Conservation (phyloP, 2,888 invertebrate genomes). For the Luffia ferchaultella region DNA sequence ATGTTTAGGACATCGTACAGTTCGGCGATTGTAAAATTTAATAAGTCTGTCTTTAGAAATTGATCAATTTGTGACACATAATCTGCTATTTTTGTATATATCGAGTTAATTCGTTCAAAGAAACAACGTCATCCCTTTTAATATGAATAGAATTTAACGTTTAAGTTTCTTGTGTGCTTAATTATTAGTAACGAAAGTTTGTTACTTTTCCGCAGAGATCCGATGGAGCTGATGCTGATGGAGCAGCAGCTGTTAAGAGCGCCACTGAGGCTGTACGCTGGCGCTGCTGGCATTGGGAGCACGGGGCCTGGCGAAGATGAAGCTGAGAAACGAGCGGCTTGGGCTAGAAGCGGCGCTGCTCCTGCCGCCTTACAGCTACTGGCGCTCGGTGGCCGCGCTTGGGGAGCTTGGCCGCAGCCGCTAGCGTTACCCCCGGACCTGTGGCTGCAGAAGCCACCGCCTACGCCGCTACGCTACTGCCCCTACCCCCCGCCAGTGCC, state of each 20-base stretch:
- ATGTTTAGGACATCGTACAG: no score
- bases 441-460: conserved; percentile 88
- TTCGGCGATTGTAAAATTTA: no score
- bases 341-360: conserved; percentile 47
- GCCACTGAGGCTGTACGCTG: conserved; percentile 72
- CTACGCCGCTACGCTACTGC: conserved; percentile 62
- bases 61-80: no score
- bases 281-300: conserved; percentile 60
- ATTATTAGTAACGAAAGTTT: no score
- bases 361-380: conserved; percentile 50
- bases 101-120: no score
- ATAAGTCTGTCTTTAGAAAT: no score
- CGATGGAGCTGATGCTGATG: conserved; percentile 81
- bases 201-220: conserved; percentile 67
- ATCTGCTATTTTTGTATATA: no score
- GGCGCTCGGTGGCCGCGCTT: conserved; percentile 75
- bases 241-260: conserved; percentile 78
- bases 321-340: conserved; percentile 63
- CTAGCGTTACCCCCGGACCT: conserved; percentile 87
- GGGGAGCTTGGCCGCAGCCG: conserved; percentile 88
- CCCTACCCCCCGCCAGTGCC: conserved; percentile 66
- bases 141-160: no score
- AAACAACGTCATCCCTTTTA: no score
- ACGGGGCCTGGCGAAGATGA: conserved; percentile 63
- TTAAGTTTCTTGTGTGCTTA: no score